Conservation (phyloP, 1,140 invertebrate species). For the Drosophila parabipectinata region DNA sequence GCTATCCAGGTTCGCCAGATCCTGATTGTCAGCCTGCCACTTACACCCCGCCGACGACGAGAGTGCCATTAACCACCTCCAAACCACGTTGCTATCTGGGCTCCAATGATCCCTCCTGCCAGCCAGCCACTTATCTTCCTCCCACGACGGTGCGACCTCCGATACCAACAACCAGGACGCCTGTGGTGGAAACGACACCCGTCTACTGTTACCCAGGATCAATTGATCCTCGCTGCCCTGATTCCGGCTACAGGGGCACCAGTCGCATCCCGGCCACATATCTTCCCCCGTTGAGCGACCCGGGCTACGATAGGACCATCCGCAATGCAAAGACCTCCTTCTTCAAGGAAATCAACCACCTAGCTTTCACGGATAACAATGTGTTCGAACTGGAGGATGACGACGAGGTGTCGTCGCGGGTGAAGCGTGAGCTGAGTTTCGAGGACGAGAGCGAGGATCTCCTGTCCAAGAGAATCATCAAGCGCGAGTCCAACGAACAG, state of each 20-base stretch:
- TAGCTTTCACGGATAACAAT: slow-evolving; percentile 68
- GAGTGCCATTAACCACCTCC: slow-evolving; percentile 21
- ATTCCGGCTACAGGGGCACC: slow-evolving; percentile 84
- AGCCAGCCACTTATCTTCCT: slow-evolving; percentile 33
- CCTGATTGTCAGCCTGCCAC: slow-evolving; percentile 79
- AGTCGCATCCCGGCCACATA: slow-evolving; percentile 86
- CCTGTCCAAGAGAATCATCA: slow-evolving; percentile 66
- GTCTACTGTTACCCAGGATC: slow-evolving; percentile 86
- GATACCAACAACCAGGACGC: slow-evolving; percentile 65
- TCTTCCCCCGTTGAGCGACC: slow-evolving; percentile 84
- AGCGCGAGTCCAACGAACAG: slow-evolving; percentile 59
- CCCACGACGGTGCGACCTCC: slow-evolving; percentile 14
- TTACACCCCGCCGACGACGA: slow-evolving; percentile 54
- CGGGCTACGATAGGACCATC: slow-evolving; percentile 65
- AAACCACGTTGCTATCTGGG: slow-evolving; percentile 76
- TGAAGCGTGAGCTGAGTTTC: slow-evolving; percentile 51
- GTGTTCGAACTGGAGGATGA: slow-evolving; percentile 73
- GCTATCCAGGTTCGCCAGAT: slow-evolving; percentile 84
- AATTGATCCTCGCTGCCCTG: slow-evolving; percentile 86
- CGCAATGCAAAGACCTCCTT: slow-evolving; percentile 59
- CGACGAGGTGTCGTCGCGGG: slow-evolving; percentile 39
- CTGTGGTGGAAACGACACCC: slow-evolving; percentile 79
- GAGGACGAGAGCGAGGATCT: slow-evolving; percentile 50
- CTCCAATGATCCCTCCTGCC: slow-evolving; percentile 80
- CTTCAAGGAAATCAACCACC: slow-evolving; percentile 70